Percentiles rank a stretch among this genome's conserved stretches.
These are phyloP conservation scores for Eubasilissa regina DNA, from an alignment of 1,140 invertebrate species.

Conservation along the genomic window DNA sequence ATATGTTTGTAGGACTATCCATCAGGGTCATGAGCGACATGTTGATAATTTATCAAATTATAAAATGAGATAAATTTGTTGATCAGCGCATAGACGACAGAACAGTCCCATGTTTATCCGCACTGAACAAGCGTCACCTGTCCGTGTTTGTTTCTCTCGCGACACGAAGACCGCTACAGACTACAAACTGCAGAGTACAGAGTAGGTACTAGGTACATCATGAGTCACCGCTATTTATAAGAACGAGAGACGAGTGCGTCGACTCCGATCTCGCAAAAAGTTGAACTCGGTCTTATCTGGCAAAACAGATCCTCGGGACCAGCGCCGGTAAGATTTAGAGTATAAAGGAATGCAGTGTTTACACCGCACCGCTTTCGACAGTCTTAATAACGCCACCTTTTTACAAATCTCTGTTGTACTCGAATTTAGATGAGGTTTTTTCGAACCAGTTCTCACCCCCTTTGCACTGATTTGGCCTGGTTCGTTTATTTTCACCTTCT, in stretches of 20 bases:
- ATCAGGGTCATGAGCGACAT: too few relatives aligned
- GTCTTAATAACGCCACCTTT: not conserved
- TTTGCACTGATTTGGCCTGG: constrained; percentile 10
- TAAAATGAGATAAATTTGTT: too few relatives aligned
- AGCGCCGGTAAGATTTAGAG: not conserved
- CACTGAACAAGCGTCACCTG: constrained; percentile 22
- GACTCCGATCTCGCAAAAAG: constrained; percentile 52
- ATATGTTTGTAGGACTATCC: too few relatives aligned
- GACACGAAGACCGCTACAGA: constrained; percentile 26
- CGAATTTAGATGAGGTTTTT: not conserved
- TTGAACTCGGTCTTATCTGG: constrained; percentile 36
- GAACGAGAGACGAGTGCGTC: constrained; percentile 31
- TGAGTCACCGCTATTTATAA: constrained; percentile 56
- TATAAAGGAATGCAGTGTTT: constrained; percentile 15
- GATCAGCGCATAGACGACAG: too few relatives aligned
- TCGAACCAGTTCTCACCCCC: constrained; percentile 7
- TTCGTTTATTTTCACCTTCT: not conserved
- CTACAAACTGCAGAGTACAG: not conserved
- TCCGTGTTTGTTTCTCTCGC: constrained; percentile 27
- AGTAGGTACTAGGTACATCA: too few relatives aligned
- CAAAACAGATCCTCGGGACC: not conserved
- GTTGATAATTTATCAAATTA: too few relatives aligned
- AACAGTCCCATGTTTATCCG: not conserved
- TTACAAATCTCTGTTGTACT: not conserved
- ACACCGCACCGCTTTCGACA: not conserved